Evolutionary conservation across 1,140 invertebrate genomes (phyloP).

Genomic region (Orchestia grillus): DNA sequence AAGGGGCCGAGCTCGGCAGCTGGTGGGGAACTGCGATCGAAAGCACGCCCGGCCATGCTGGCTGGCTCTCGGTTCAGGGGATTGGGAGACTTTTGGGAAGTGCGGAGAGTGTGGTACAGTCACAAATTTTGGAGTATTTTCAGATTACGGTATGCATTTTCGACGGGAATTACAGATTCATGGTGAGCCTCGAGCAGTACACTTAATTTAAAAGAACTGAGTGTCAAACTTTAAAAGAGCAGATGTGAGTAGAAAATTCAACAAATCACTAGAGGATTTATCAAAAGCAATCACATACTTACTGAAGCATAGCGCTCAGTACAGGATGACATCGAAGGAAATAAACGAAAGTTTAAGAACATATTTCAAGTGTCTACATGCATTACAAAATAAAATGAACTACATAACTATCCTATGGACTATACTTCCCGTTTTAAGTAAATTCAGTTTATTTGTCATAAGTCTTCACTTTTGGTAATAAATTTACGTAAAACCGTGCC

Average conservation of each 20-base stretch:
- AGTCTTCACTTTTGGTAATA: too few relatives aligned
- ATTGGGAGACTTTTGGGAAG: neutral
- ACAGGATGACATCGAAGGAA: too few relatives aligned
- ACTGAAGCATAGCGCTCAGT: too few relatives aligned
- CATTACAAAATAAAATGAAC: too few relatives aligned
- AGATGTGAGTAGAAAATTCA: neutral
- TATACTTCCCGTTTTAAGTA: too few relatives aligned
- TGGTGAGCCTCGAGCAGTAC: neutral
- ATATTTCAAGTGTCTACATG: too few relatives aligned
- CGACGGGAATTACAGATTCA: neutral
- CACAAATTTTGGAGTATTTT: neutral
- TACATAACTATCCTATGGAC: too few relatives aligned
- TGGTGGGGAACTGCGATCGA: neutral
- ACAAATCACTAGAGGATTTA: neutral
- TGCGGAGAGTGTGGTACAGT: neutral
- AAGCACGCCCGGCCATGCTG: neutral
- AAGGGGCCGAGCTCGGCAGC: conserved; percentile 21
- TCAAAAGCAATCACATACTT: too few relatives aligned
- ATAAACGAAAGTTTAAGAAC: too few relatives aligned
- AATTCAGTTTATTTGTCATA: too few relatives aligned
- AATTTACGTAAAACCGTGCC: too few relatives aligned
- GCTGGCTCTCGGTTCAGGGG: neutral
- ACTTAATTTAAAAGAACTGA: neutral
- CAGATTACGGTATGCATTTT: neutral
- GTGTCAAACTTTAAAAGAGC: neutral